Conservation (phyloP, 2,113 vertebrate species). For the Australoheros scitulus region DNA sequence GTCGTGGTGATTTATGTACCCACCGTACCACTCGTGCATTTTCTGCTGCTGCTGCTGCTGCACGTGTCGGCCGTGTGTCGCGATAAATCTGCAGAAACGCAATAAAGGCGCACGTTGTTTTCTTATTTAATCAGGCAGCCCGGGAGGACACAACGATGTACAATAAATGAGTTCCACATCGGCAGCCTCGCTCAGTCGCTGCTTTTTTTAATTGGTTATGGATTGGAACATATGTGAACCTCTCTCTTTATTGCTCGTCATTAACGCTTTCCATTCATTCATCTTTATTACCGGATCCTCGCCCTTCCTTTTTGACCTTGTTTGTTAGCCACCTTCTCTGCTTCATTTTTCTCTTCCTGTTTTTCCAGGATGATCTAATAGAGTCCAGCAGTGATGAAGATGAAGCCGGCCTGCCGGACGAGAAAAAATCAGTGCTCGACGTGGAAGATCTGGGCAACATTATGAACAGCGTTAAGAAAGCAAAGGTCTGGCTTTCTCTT, state of each 20-base stretch:
- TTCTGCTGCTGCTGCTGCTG: neutral
- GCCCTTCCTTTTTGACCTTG: neutral
- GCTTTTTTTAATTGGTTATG: neutral
- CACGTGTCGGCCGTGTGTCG: neutral
- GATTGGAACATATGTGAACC: neutral
- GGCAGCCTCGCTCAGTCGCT: neutral
- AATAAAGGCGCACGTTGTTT: slow-evolving; percentile 11
- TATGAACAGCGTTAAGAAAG: slow-evolving; percentile 83
- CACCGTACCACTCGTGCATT: neutral
- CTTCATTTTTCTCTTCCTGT: neutral
- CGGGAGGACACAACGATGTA: neutral
- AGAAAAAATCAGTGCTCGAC: slow-evolving; percentile 77
- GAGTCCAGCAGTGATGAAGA: slow-evolving; percentile 90
- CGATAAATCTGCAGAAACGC: neutral
- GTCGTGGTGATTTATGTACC: slow-evolving; percentile 18
- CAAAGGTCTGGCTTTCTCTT: slow-evolving; percentile 79
- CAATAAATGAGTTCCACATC: slow-evolving; percentile 16
- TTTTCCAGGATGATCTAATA: slow-evolving; percentile 75
- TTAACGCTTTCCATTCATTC: neutral
- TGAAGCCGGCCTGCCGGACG: slow-evolving; percentile 69
- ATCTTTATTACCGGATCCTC: neutral
- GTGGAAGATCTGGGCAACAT: slow-evolving; percentile 91
- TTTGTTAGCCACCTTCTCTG: neutral
- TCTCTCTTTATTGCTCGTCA: neutral
- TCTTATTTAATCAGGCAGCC: neutral